phyloP scores from a whole-genome alignment of 1,140 invertebrate species.

The Melitaea cinxia region DNA sequence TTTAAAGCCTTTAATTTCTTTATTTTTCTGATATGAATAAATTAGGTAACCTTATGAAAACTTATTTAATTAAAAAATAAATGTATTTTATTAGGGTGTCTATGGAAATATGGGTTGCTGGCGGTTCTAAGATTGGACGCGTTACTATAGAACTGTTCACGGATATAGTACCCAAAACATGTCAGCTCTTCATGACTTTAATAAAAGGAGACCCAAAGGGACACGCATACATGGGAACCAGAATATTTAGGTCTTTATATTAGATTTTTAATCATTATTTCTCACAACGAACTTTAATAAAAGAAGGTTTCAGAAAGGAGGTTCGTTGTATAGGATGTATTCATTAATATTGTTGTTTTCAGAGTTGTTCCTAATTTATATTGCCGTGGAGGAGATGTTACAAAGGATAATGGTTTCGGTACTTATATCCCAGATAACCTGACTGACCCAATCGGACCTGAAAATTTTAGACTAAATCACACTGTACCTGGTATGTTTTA shows the following conservation, averaged over 20 bases:
- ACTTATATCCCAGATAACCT: slow-evolving; percentile 55
- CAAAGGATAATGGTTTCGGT: slow-evolving; percentile 74
- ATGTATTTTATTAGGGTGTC: slow-evolving; percentile 44
- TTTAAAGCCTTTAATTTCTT: background rate
- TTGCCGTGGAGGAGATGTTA: slow-evolving; percentile 71
- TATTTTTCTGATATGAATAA: too few species aligned
- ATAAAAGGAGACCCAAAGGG: slow-evolving; percentile 58
- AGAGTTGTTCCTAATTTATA: slow-evolving; percentile 72
- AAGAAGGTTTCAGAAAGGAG: too few species aligned
- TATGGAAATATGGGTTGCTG: slow-evolving; percentile 68
- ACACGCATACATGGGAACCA: slow-evolving; percentile 63
- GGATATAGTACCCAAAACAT: slow-evolving; percentile 63
- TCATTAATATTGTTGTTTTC: too few species aligned
- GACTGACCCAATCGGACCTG: slow-evolving; percentile 47
- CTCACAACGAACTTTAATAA: too few species aligned
- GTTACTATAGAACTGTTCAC: slow-evolving; percentile 63
- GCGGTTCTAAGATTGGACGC: slow-evolving; percentile 66
- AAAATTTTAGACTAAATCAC: slow-evolving; percentile 65
- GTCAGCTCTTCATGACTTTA: slow-evolving; percentile 61
- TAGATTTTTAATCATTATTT: background rate
- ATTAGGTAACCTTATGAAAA: too few species aligned
- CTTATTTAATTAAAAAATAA: too few species aligned
- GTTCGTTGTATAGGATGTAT: too few species aligned
- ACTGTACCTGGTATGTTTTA: slow-evolving; percentile 67
- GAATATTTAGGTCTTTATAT: slow-evolving; percentile 61